These are phyloP conservation scores for Ammodytes marinus DNA, from an alignment of 2,113 vertebrate species.

Conservation along the genomic window DNA sequence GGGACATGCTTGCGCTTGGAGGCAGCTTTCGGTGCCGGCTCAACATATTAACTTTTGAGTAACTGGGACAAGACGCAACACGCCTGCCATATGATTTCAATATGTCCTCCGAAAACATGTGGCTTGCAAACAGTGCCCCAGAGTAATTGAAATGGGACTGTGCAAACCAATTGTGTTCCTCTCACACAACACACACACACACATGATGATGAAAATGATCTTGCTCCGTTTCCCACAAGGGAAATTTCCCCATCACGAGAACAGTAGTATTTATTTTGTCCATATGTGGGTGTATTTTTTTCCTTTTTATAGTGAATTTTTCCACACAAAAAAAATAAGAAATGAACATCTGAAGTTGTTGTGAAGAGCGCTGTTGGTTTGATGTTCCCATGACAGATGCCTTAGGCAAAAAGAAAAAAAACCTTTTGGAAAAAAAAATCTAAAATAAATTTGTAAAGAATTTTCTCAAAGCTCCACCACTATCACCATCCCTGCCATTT, in stretches of 20 bases:
- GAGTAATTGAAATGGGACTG: slow-evolving; percentile 16
- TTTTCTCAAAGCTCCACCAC: slow-evolving; percentile 39
- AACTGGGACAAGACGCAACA: slow-evolving; percentile 49
- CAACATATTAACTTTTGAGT: slow-evolving; percentile 61
- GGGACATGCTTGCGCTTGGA: slow-evolving; percentile 46
- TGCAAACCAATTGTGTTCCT: slow-evolving; percentile 32
- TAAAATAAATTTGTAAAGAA: slow-evolving; percentile 54
- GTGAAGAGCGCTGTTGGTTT: slow-evolving; percentile 12
- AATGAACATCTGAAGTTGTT: slow-evolving; percentile 9
- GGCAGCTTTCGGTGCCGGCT: slow-evolving; percentile 22
- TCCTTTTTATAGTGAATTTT: background rate
- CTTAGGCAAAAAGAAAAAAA: slow-evolving; percentile 16
- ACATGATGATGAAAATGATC: slow-evolving; percentile 40
- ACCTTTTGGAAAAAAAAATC: slow-evolving; percentile 21
- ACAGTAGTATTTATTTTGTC: background rate
- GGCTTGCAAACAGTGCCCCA: slow-evolving; percentile 37
- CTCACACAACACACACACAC: background rate
- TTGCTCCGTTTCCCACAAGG: slow-evolving; percentile 15
- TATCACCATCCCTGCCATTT: slow-evolving; percentile 10
- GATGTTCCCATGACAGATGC: slow-evolving; percentile 44
- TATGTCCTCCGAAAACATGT: slow-evolving; percentile 52
- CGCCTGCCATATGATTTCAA: slow-evolving; percentile 38
- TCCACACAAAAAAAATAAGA: slow-evolving; percentile 18
- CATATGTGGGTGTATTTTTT: background rate
- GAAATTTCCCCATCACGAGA: slow-evolving; percentile 31